Evolutionary conservation across 92 coral and sea anemone genomes (phyloP).

Genomic region (Epizoanthus stellaris): DNA sequence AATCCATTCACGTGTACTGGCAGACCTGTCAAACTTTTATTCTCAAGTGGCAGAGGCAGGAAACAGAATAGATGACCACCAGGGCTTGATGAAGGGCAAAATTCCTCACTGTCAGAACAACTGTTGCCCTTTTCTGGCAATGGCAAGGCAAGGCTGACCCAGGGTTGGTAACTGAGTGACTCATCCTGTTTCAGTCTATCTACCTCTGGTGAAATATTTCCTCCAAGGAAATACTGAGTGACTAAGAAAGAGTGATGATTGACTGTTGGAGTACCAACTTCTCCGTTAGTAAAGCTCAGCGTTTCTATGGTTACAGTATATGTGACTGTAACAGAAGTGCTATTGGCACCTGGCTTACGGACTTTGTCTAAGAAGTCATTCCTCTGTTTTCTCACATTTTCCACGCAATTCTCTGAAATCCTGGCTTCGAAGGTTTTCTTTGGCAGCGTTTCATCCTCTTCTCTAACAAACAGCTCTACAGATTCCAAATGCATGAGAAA

Average conservation of each 20-base stretch:
- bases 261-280: conserved; percentile 30
- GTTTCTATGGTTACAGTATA: not conserved
- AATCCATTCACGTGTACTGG: conserved; percentile 87
- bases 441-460: conserved; percentile 20
- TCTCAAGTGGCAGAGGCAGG: conserved; percentile 73
- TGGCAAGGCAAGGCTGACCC: conserved; percentile 89
- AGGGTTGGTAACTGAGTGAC: conserved; percentile 74
- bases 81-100: conserved; percentile 1
- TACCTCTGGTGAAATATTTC: conserved; percentile 46
- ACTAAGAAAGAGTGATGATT: conserved; percentile 58
- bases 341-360: not conserved
- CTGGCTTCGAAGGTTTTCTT: conserved; percentile 63
- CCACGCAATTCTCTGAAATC: conserved; percentile 60
- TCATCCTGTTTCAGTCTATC: conserved; percentile 52
- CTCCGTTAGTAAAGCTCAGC: not conserved
- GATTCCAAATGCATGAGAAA: conserved; percentile 69
- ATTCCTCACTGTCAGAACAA: not conserved
- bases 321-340: no score
- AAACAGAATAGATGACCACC: conserved; percentile 81
- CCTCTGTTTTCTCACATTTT: conserved; percentile 53
- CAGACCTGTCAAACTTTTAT: conserved; percentile 78
- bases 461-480: conserved; percentile 64
- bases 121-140: conserved; percentile 28
- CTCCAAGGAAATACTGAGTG: conserved; percentile 66
- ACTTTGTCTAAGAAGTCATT: conserved; percentile 53